Evolutionary conservation across 2,113 vertebrate species (phyloP), one percentile per base, ranked within the genome.

Genomic region (Burhinus oedicnemus): DNA sequence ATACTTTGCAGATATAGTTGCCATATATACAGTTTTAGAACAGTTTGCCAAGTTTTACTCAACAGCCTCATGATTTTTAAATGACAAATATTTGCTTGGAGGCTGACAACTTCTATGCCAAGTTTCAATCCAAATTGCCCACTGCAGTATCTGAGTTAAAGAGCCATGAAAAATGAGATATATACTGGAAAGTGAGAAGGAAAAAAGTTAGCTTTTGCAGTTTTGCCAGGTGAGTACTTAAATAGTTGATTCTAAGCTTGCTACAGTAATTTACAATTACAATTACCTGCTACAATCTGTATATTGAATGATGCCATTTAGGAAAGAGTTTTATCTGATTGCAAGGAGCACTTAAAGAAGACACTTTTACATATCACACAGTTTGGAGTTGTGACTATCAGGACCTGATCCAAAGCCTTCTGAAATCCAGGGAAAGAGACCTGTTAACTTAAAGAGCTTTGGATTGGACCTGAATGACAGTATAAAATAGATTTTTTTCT

Each of bases 31-130:
- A 47, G 42, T 70, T 94, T 83, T 72, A 87, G 57, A 93, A 66
- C 27, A 66, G 13, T 91, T 95, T 97, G 95, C 86, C 95, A 97
- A 93, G 81, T 83, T 93, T 89, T 94, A 88, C 77, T 96, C 79
- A 94, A 93, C 71, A 90, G 89, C 72, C 82, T 92, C 86, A 79
- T 71, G 91, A 96, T 93, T 96, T 97, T 92, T 83, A 96, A 96
- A 96, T 96, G 96, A 97, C 96, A 98, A 97, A 98, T 97, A 97
- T 97, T 98, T 98, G 93, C 97, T 97, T 87, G 79, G 58, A 98
- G 95, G 93, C 92, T 82, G 74, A 85, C 84, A 94, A 70, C 2
- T 11, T 92, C 68, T 70, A 78, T 93, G 96, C 96, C 96, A 98
- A 98, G 85, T 97, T 96, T 97, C 93, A 97, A 80, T 87, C 69